Percentiles rank a stretch among this genome's conserved stretches.
These are phyloP conservation scores for Tuberolachnus salignus DNA, from an alignment of 2,888 invertebrate genomes.

Conservation along the genomic window DNA sequence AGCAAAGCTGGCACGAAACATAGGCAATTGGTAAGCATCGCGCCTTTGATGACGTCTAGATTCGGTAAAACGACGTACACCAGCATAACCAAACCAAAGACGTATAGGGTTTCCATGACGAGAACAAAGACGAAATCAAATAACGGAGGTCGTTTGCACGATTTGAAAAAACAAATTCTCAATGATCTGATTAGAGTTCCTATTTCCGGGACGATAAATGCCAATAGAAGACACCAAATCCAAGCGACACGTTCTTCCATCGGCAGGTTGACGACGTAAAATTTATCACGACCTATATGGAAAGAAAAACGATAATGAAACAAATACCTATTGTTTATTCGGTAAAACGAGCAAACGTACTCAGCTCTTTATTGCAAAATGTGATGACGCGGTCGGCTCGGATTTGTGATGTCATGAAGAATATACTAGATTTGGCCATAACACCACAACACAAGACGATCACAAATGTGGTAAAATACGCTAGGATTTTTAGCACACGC, in stretches of 20 bases:
- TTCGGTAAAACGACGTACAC: slow-evolving; percentile 89
- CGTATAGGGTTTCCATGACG: slow-evolving; percentile 85
- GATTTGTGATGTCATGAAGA: slow-evolving; percentile 91
- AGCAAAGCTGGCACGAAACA: slow-evolving; percentile 82
- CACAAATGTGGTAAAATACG: slow-evolving; percentile 83
- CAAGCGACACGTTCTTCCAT: slow-evolving; percentile 87
- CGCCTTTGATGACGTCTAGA: slow-evolving; percentile 91
- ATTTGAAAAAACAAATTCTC: slow-evolving; percentile 90
- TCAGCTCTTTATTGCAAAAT: slow-evolving; percentile 85
- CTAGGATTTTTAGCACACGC: slow-evolving; percentile 81
- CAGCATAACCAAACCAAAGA: slow-evolving; percentile 83
- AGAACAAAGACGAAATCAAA: slow-evolving; percentile 73
- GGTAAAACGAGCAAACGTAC: slow-evolving; percentile 63
- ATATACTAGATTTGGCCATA: slow-evolving; percentile 83
- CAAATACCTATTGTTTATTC: background rate
- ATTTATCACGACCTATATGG: slow-evolving; percentile 79
- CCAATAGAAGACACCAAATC: slow-evolving; percentile 90
- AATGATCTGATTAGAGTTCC: slow-evolving; percentile 83
- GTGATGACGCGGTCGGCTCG: slow-evolving; percentile 74
- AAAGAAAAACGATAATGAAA: slow-evolving; percentile 57
- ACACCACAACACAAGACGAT: slow-evolving; percentile 85
- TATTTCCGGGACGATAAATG: slow-evolving; percentile 86
- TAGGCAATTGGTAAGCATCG: slow-evolving; percentile 94
- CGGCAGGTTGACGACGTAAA: slow-evolving; percentile 80
- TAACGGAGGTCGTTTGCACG: slow-evolving; percentile 76